These are phyloP conservation scores for Drosophila guanche DNA, from an alignment of 1,140 invertebrate species.

Conservation along the genomic window DNA sequence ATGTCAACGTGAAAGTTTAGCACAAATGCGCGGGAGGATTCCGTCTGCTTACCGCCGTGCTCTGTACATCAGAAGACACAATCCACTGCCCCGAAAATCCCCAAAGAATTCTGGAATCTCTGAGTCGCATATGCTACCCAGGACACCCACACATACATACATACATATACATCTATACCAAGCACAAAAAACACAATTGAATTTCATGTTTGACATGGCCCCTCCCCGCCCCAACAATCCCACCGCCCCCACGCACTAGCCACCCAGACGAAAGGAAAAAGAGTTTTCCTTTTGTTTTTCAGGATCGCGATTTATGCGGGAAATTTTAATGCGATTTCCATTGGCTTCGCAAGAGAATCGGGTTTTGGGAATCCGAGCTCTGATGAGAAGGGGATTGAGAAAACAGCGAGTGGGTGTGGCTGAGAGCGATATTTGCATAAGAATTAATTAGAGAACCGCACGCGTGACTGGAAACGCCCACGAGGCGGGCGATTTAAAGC, in stretches of 20 bases:
- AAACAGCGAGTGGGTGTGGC: neutral
- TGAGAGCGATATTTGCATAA: conserved; percentile 47
- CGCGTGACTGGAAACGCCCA: conserved; percentile 23
- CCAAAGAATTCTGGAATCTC: too few species aligned
- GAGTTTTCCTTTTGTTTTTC: conserved; percentile 63
- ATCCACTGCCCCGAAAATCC: too few species aligned
- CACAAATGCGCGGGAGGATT: conserved; percentile 61
- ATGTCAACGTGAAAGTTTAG: conserved; percentile 79
- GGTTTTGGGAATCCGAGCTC: conserved; percentile 9
- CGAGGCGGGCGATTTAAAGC: neutral
- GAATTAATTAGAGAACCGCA: conserved; percentile 60
- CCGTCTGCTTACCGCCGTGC: conserved; percentile 20
- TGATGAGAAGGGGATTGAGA: neutral
- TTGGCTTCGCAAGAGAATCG: conserved; percentile 43
- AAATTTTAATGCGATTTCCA: conserved; percentile 78
- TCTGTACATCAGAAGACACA: neutral
- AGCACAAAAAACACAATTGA: conserved; percentile 62
- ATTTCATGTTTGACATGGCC: conserved; percentile 78
- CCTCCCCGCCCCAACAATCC: neutral
- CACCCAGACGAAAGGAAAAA: conserved; percentile 22
- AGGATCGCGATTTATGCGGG: conserved; percentile 46
- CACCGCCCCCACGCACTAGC: neutral
- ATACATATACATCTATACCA: too few species aligned
- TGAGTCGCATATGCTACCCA: conserved; percentile 49
- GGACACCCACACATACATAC: conserved; percentile 16